These are phyloP conservation scores for Cladopsammia gracilis DNA, from an alignment of 64 coral and sea anemone species.

Conservation along the genomic window DNA sequence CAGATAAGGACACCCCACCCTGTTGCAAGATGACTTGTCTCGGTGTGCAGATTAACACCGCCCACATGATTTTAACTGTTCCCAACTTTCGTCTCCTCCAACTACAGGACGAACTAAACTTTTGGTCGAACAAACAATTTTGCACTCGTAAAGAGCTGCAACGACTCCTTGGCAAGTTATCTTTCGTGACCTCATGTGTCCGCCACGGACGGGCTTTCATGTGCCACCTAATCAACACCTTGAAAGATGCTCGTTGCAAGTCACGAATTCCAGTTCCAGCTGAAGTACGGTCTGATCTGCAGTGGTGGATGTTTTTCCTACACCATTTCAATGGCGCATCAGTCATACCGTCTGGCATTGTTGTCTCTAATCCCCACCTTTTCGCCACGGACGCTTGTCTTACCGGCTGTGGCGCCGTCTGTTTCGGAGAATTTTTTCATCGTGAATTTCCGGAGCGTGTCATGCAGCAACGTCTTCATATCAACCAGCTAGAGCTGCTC, in stretches of 20 bases:
- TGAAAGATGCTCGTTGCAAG: background rate
- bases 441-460: background rate
- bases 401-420: conserved; percentile 10
- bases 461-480: conserved; percentile 2
- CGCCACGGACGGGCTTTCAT: conserved; percentile 55
- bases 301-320: conserved; percentile 51
- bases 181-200: conserved; percentile 35
- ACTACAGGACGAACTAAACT: background rate
- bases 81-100: background rate
- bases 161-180: conserved; percentile 22
- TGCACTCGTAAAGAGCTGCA: conserved; percentile 13
- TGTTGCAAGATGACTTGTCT: conserved; percentile 31
- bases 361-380: background rate
- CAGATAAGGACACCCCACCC: conserved; percentile 34
- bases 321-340: conserved; percentile 16
- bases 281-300: conserved; percentile 47
- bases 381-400: conserved; percentile 18
- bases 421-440: conserved; percentile 1
- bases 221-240: conserved; percentile 50
- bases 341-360: background rate
- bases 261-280: background rate
- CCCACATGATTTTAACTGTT: conserved; percentile 30
- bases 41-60: conserved; percentile 29
- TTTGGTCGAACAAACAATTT: background rate
- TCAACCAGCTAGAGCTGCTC: conserved; percentile 8